Evolutionary conservation across 37 sponge, comb jelly and placozoan genomes (phyloP), one percentile per base, ranked within the genome.

Genomic region (Crambe crambe): DNA sequence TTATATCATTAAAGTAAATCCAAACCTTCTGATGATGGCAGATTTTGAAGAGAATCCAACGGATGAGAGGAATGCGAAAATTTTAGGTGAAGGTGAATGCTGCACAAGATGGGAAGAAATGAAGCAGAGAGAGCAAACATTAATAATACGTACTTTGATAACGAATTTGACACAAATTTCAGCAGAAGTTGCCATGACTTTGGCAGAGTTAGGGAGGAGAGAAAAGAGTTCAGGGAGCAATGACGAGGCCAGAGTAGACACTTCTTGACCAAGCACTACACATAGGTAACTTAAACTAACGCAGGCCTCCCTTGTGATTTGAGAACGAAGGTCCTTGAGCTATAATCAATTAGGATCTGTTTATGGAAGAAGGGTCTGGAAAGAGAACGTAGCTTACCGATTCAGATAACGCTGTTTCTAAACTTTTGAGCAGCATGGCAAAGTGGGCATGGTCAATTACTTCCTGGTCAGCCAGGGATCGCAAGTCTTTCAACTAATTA

Each of bases 261-360:
- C 78, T 38, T 78, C 78, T 25, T 12, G 23, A 36, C 78, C 75
- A 30, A 89, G 51, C 30, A 77, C 29, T 1, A 56, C 26, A 10
- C 87, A 63, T 26, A 93, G 21, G 66, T 78, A 86, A 59, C 86
- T 86, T 26, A 94, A 30, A 38, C 91, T 94, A 39, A 87, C 43
- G 72, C 88, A 90, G 3, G 94, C 88, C 66, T 94, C 94, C 29
- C 88, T 56, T 18, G 76, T 77, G 21, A 94, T 78, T 36, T 86
- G 88, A 3, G 94, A 94, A 10, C 94, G 65, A 15, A 94, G 74
- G 69, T 94, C 94, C 58, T 94, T 94, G 56, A 91, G 37, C 89
- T 89, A 36, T 42, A 70, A 1, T 21, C n/a, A 38, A 42, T 3
- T 20, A 31, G 39, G 12, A 36, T 29, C 34, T 36, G 69, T 35